Conservation (phyloP, 2,888 invertebrate species). For the Isotomurus palustris region DNA sequence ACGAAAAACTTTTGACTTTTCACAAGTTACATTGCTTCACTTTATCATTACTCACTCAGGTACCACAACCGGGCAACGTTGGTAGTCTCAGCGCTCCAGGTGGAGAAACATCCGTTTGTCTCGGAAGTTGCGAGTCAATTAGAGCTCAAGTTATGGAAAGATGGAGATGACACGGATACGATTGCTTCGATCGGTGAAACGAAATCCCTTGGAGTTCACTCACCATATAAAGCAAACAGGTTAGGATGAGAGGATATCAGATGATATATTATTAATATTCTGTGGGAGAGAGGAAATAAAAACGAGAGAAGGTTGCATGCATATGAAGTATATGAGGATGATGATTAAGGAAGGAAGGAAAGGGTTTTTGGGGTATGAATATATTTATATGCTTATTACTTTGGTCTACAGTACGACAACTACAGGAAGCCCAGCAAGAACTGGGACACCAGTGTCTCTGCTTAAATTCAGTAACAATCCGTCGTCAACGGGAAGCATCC, state of each 20-base stretch:
- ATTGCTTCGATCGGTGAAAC: slow-evolving; percentile 43
- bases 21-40: not conserved
- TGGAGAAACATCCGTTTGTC: slow-evolving; percentile 84
- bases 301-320: too few relatives aligned
- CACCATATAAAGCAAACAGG: slow-evolving; percentile 45
- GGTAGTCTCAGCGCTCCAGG: slow-evolving; percentile 86
- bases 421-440: slow-evolving; percentile 44
- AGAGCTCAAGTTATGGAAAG: slow-evolving; percentile 36
- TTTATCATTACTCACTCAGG: too few relatives aligned
- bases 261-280: too few relatives aligned
- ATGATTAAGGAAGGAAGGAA: too few relatives aligned
- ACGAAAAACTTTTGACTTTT: not conserved
- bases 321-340: too few relatives aligned
- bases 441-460: slow-evolving; percentile 45
- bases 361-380: too few relatives aligned
- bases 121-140: slow-evolving; percentile 52
- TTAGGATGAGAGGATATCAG: too few relatives aligned
- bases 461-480: slow-evolving; percentile 45
- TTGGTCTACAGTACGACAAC: slow-evolving; percentile 28
- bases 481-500: slow-evolving; percentile 44
- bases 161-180: slow-evolving; percentile 45
- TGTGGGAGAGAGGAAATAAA: too few relatives aligned
- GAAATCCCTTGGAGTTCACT: slow-evolving; percentile 43
- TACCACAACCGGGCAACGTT: slow-evolving; percentile 89
- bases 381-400: not conserved